Evolutionary conservation across 2,113 vertebrate genomes (phyloP).

Genomic region (Trematocara macrostoma): DNA sequence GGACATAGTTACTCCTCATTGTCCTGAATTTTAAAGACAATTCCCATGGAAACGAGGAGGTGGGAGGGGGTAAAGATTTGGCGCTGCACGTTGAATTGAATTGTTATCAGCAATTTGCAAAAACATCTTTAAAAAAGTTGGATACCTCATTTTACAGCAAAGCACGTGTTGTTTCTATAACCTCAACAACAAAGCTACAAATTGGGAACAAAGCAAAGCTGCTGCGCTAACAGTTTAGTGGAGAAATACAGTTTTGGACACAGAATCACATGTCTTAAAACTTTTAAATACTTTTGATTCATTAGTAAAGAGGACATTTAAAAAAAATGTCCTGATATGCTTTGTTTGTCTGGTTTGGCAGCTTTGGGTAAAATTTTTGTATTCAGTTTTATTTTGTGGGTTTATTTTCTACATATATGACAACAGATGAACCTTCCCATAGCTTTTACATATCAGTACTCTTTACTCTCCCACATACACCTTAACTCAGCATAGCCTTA

Average conservation of each 20-base stretch:
- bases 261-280: background rate
- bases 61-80: background rate
- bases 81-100: background rate
- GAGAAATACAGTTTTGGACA: background rate
- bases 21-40: background rate
- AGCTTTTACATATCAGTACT: constrained; percentile 38
- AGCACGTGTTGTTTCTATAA: background rate
- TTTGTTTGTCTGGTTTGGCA: background rate
- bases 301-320: background rate
- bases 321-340: background rate
- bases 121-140: background rate
- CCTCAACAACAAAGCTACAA: background rate
- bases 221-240: background rate
- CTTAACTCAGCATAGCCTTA: constrained; percentile 56
- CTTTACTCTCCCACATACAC: constrained; percentile 24
- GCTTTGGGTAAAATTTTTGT: constrained; percentile 16
- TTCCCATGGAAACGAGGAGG: background rate
- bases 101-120: background rate
- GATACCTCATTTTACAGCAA: constrained; percentile 4
- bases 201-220: background rate
- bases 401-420: constrained; percentile 3
- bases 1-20: background rate
- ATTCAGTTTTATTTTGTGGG: background rate
- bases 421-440: constrained; percentile 35
- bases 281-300: background rate